Evolutionary conservation across 2,888 invertebrate genomes (phyloP), one percentile per base, ranked within the genome.

Genomic region (Andricus quercusramuli): DNA sequence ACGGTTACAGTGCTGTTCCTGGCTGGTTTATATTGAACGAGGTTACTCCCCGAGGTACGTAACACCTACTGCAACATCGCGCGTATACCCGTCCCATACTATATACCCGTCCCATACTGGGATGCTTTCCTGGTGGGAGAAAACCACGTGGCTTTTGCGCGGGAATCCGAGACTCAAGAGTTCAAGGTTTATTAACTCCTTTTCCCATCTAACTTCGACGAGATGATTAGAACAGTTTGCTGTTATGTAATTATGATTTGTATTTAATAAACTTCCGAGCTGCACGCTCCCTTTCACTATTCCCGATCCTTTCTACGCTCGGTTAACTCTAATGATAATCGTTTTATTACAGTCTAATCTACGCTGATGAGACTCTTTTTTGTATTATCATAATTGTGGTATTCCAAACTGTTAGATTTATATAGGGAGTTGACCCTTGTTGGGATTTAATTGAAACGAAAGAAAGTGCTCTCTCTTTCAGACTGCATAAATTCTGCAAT

Each of bases 1-100:
- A 92, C 92, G 92, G 91, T 93, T 92, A 92, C 92, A 91, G 91
- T 90, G 92, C 92, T 92, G 91, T 92, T 92, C 90, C 89, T 90
- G 87, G 91, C 90, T 91, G 89, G 91, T 91, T 92, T 92, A 93
- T 92, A 92, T 92, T 91, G 91, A 91, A 92, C 91, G 90, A 90
- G 92, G 90, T 92, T 92, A 91, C 91, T 93, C 92, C 92, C 92
- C 88, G 90, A 92, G 92, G 92, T 92, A 92, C 91, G 90, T 91
- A 92, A 91, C 92, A 92, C 91, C 91, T 91, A 90, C 89, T 88
- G 86, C 84, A 56, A 77, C 70, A 32, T 82, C 82, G 80, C 68
- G 79, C 79, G 77, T 79, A 82, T 80, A 81, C 76, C 74, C 67
- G 79, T 44, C 67, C 78, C 83, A 79, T 82, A 84, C 82, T 83